Conservation (phyloP, 2,888 invertebrate genomes). For the Eueremaeus valkanovi region DNA sequence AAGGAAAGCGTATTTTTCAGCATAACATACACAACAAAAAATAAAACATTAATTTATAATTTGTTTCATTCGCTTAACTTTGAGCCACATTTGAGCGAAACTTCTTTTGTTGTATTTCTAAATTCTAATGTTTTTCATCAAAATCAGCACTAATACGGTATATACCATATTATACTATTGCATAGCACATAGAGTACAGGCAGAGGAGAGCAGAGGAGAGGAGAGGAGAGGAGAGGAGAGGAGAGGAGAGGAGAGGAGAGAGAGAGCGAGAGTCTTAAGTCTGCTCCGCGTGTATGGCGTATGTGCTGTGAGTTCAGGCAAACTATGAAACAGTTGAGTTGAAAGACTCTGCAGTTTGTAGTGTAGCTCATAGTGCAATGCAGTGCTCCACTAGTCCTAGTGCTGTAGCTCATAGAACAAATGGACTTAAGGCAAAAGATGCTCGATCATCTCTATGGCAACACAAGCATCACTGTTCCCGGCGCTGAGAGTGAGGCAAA, state of each 20-base stretch:
- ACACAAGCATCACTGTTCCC: not conserved
- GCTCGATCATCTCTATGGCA: slow-evolving; percentile 4
- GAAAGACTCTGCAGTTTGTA: not conserved
- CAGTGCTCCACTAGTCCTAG: no score
- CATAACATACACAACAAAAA: no score
- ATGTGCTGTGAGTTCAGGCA: not conserved
- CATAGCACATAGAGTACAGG: not conserved
- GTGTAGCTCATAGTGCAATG: not conserved
- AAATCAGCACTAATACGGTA: slow-evolving; percentile 25
- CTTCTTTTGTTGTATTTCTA: slow-evolving; percentile 1
- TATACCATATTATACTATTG: no score
- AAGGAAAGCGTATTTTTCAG: slow-evolving; percentile 20
- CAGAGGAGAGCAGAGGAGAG: not conserved
- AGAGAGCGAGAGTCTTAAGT: no score
- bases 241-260: no score
- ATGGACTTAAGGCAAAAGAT: slow-evolving; percentile 22
- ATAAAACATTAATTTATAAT: slow-evolving; percentile 27
- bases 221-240: no score
- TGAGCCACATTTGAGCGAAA: not conserved
- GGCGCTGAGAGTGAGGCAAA: slow-evolving; percentile 13
- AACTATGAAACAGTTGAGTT: slow-evolving; percentile 21
- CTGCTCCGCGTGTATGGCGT: no score
- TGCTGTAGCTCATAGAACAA: not conserved
- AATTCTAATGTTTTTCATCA: slow-evolving; percentile 21
- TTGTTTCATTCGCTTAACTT: slow-evolving; percentile 14